A percentile compares a stretch with the other conserved stretches of the same genome.
Evolutionary conservation across 2,797 vertebrate genomes (phyloP).

Genomic region (Austrolebias charrua): DNA sequence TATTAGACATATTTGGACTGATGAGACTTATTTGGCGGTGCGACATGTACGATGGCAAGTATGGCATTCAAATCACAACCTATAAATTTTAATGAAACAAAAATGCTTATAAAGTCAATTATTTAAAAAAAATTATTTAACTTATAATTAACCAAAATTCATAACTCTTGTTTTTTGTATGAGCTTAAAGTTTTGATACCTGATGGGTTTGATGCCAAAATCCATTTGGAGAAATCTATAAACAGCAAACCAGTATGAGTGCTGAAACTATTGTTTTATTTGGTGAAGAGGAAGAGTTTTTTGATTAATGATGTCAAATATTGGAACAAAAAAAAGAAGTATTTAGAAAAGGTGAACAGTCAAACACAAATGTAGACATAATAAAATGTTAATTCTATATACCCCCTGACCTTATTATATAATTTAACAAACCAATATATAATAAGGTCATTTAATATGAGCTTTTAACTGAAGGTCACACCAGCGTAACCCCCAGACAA

Average conservation of each 20-base stretch:
- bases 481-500: background rate
- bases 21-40: too few species aligned
- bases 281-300: constrained; percentile 21
- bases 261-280: constrained; percentile 14
- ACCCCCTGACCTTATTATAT: background rate
- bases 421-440: background rate
- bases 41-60: too few species aligned
- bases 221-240: too few species aligned
- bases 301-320: constrained; percentile 20
- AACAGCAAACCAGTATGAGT: constrained; percentile 14
- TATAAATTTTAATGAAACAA: too few species aligned
- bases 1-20: too few species aligned
- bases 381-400: background rate
- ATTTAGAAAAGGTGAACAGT: constrained; percentile 1
- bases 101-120: too few species aligned
- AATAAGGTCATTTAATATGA: background rate
- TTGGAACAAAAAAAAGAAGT: background rate
- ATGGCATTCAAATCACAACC: too few species aligned
- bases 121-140: too few species aligned
- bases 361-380: background rate
- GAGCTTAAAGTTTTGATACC: too few species aligned
- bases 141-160: too few species aligned
- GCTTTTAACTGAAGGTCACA: background rate
- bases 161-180: too few species aligned
- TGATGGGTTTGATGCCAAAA: too few species aligned